Percentiles rank a stretch among this genome's conserved stretches.
Conservation (phyloP, 1,140 invertebrate genomes). For the Hypothenemus hampei region DNA sequence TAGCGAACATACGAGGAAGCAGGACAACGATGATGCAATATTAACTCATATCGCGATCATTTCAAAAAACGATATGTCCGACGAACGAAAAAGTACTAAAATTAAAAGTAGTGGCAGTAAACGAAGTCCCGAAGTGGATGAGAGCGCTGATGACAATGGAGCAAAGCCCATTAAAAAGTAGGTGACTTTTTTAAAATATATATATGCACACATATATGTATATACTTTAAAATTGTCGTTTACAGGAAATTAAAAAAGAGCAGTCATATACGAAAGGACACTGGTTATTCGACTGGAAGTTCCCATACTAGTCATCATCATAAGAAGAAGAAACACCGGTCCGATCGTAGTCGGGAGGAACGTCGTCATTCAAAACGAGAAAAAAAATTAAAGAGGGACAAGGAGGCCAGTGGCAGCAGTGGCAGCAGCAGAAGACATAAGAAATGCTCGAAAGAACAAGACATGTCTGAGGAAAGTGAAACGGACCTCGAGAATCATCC, state of each 20-base stretch:
- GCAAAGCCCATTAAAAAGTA: too few relatives aligned
- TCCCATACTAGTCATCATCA: conserved; percentile 48
- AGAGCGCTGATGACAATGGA: conserved; percentile 23
- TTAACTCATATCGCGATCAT: conserved; percentile 55
- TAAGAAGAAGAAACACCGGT: conserved; percentile 12
- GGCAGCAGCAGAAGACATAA: too few relatives aligned
- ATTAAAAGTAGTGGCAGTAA: conserved; percentile 21
- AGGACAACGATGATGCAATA: conserved; percentile 39
- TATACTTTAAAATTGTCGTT: too few relatives aligned
- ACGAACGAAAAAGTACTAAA: conserved; percentile 20
- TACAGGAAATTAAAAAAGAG: conserved; percentile 36
- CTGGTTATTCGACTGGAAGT: conserved; percentile 60
- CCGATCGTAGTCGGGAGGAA: conserved; percentile 11
- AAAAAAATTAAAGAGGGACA: conserved; percentile 37
- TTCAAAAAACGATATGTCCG: conserved; percentile 47
- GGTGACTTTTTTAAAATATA: not conserved
- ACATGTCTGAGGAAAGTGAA: conserved; percentile 35
- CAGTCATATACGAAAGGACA: conserved; percentile 55
- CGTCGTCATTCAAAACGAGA: conserved; percentile 29
- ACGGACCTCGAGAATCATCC: conserved; percentile 36
- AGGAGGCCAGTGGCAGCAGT: conserved; percentile 34
- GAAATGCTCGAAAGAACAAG: conserved; percentile 28
- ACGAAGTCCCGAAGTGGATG: conserved; percentile 8
- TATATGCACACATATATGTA: too few relatives aligned
- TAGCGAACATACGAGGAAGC: conserved; percentile 55